Evolutionary conservation across 2,113 vertebrate species (phyloP), one percentile per base, ranked within the genome.

Genomic region (Cricetomys ansorgei): DNA sequence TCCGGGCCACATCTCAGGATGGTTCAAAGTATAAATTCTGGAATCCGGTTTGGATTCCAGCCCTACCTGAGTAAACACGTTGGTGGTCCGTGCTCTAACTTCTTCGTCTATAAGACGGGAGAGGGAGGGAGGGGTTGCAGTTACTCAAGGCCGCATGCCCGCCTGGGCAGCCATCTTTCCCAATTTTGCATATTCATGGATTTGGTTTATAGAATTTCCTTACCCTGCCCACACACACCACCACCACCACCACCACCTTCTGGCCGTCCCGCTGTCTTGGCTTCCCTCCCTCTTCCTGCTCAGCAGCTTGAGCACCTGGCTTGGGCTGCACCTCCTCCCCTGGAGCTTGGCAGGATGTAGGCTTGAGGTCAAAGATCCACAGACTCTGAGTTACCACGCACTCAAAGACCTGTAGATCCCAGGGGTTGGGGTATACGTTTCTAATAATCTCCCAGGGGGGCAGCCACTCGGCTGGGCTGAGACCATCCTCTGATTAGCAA

Each of bases 401-500:
- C 79, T 45, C 25, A 31, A 55, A 69, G 72, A 83, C 34, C 43
- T 23, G 40, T 11, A 72, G 53, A 65, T 59, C 57, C 59, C 65
- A 23, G 45, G 4, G 57, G 15, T 25, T 48, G n/a, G 55, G 75
- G 31, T 53, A 59, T 69, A 15, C n/a, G 27, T 94, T 84, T 92
- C 91, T 77, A 76, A 81, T 67, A 45, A 96, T 62, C 8, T 76
- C 84, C 57, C 57, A 5, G 10, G 57, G 57, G 55, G 34, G 19
- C 34, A 92, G 23, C 62, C 84, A 67, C 50, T 48, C 53, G 5
- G 0, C 59, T 50, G 40, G 34, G 43, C 48, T 50, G 43, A 75
- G 37, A 87, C 64, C 50, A 65, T 31, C 77, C 25, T 95, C 77
- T 91, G 40, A 84, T 59, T 75, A 94, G 75, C 43, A 70, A 88